Base-by-base conservation (phyloP, 1,140 invertebrate genomes). In the Drosophila pachea region DNA sequence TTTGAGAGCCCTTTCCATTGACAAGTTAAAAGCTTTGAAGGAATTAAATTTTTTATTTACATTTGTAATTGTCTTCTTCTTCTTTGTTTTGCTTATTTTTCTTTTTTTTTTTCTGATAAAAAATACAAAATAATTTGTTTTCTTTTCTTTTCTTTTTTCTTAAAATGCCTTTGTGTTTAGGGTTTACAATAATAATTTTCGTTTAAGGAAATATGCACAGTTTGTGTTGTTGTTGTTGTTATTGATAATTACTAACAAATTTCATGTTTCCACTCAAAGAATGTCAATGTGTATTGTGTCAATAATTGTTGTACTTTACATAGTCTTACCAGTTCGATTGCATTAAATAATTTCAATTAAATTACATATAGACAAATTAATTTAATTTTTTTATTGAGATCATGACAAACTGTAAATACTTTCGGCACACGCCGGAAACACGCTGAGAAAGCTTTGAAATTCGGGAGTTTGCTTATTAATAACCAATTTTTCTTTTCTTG, bases 361-460 rank as follows among this genome's bases (percentile, higher is more conserved):
- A 79, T 83, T 84, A 83, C 71, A 82, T 77, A 73, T 71, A 74
- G 56, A 63, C 60, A 76, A 73, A 79, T 72, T 76, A 73, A 81
- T 69, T 73, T 73, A 78, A 76, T 76, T 81, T 73, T 71, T 81
- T 82, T 76, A 77, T 81, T 83, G 79, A 83, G 79, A 83, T 83
- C 79, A 83, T 83, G 79, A 76, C 78, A 72, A 74, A 84, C 66
- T 83, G 73, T 69, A 79, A 83, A 83, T 83, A 83, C 79, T 84
- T 83, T 84, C 65, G 79, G 79, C 72, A 83, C 76, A 79, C 79
- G 76, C 68, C 76, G 68, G 70, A 69, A 78, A 75, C 75, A 83
- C 75, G 73, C 81, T 83, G 79, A 83, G 79, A 83, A 84, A 79
- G 79, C 79, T 83, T 83, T 60, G 63, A 81, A 83, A 83, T 83